Base-by-base conservation (phyloP, 2,113 vertebrate species). In the Phyllopteryx taeniolatus region DNA sequence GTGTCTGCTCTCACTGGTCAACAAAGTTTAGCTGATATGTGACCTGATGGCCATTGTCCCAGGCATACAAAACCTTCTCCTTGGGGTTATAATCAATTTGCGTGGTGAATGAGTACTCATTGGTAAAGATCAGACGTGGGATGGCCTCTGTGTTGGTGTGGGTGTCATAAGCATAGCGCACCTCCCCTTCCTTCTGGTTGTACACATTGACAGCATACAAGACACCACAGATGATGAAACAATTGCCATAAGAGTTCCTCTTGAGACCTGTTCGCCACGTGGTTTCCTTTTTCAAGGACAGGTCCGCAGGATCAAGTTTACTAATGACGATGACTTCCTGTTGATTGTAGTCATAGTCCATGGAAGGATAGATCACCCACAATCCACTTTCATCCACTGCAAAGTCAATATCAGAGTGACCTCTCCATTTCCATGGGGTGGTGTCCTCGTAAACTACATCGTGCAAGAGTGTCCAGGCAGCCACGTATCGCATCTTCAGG, bases 21-120 rank as follows among this genome's bases (percentile, higher is more conserved):
- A 96, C 93, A 0, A 99, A 99, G 88, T 86, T 92, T 17, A 99
- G 91, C 63, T 73, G 84, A 2, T 99, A 99, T 0, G 95, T 99
- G 78, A 99, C 87, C 91, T 99, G 98, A 75, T 98, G 94, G 69
- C 98, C 97, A 3, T 98, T 98, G 93, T 99, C 98, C 98, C 98
- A 99, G 70, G 96, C 96, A 0, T 98, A 99, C 47, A 99, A 92
- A 75, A 97, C 86, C 67, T 95, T 96, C 85, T 99, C 98, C 86
- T 94, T 96, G 65, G 98, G 98, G 86, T 98, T 99, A 89, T 99
- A 99, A 94, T 99, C 96, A 1, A 99, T 91, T 88, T 99, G 97
- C 0, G 98, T 98, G 76, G 96, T 98, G 90, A 93, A 96, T 79
- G 95, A 90, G 5, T 94, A 92, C 82, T 94, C 91, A 1, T 96